Base-by-base conservation (phyloP, 2,113 vertebrate genomes). In the Ammodytes dubius region DNA sequence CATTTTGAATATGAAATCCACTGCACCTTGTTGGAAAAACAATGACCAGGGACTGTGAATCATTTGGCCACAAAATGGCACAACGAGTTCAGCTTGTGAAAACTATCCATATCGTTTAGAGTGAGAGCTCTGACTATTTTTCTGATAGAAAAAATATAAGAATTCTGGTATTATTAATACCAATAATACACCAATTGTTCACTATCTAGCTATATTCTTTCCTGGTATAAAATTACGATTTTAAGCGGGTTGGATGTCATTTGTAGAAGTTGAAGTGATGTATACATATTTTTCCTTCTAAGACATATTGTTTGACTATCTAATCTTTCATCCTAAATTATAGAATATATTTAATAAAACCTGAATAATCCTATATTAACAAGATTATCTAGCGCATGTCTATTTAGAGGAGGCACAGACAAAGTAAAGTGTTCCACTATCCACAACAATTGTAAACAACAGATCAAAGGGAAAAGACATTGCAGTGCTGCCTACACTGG, bases 391-490 rank as follows among this genome's bases (percentile, higher is more conserved):
- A 8, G 63, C 12, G 46, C 40, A 54, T 54, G 47, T 61, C 43
- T 69, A 70, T 80, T 81, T 37, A 42, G 17, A 7, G 50, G 19
- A 73, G n/a, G 12, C 63, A 4, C 17, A 6, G 70, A 53, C 37
- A 79, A 43, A 59, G 59, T 39, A 3, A 49, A 64, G 39, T 37
- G 40, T 47, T 50, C 39, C 56, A 61, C 49, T 4, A n/a, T 43
- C 11, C 12, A 59, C 77, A 46, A 74, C 15, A 59, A 70, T 53
- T 17, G 68, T 11, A 43, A 52, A 50, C 6, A 49, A 6, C n/a
- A 35, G 43, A 77, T 83, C 40, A 80, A 88, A 81, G 19, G n/a
- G 15, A 67, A 6, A 39, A 27, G 15, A 73, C 58, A 60, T 61
- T 42, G 50, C 46, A 59, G 52, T 11, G 1, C 67, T 53, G 61